Evolutionary conservation across 2,888 invertebrate genomes (phyloP).

Genomic region (Nymphalis polychloros): DNA sequence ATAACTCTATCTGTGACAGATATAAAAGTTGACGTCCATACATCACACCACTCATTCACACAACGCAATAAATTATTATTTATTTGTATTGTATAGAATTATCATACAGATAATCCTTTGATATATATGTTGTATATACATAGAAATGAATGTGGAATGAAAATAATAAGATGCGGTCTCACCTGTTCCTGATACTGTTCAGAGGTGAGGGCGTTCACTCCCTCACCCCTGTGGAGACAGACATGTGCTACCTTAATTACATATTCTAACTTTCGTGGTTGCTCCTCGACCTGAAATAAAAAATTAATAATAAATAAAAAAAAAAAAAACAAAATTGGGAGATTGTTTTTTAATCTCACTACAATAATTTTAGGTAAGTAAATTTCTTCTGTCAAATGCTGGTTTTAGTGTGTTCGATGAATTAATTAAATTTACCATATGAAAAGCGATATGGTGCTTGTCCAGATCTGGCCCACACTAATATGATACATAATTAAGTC

Average conservation of each 20-base stretch:
- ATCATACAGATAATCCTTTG: too few species aligned
- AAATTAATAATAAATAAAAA: constrained; percentile 10
- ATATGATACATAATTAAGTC: too few species aligned
- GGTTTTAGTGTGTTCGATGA: too few species aligned
- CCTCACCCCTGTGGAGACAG: constrained; percentile 88
- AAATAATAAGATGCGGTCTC: constrained; percentile 26
- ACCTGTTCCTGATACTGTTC: constrained; percentile 87
- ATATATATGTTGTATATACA: too few species aligned
- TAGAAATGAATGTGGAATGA: not conserved
- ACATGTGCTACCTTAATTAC: constrained; percentile 96
- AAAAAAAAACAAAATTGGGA: too few species aligned
- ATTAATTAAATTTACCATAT: too few species aligned
- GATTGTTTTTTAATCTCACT: too few species aligned
- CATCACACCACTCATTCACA: not conserved
- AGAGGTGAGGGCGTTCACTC: constrained; percentile 85
- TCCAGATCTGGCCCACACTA: too few species aligned
- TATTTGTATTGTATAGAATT: too few species aligned
- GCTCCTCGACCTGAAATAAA: constrained; percentile 91
- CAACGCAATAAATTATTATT: not conserved
- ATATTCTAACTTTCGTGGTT: constrained; percentile 98
- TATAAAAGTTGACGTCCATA: not conserved
- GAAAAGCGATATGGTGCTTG: too few species aligned
- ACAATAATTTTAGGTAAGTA: not conserved
- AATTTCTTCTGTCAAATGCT: too few species aligned
- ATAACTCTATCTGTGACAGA: not conserved